Evolutionary conservation across 2,113 vertebrate species (phyloP), one percentile per base, ranked within the genome.

Genomic region (Elephas maximus): DNA sequence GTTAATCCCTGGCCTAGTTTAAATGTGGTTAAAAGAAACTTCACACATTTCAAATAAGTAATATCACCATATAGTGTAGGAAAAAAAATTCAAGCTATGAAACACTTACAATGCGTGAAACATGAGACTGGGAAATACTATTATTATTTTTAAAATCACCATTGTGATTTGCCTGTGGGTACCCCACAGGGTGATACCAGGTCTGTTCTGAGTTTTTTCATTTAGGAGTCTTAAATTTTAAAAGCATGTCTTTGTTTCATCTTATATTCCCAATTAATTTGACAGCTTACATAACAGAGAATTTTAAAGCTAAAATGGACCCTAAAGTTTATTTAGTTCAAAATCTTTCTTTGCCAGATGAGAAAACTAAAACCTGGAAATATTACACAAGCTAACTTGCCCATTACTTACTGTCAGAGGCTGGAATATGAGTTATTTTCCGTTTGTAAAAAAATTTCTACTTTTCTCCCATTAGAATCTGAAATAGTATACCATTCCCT

Each of bases 341-440:
- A 18, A 0, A 4, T 23, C 48, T 62, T n/a, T 14, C 23, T 53
- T 48, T 62, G 20, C 33, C 33, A 20, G 10, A 23, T 30, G 60
- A 86, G 33, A 77, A 77, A n/a, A 28, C 9, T 18, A 37, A 45
- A 87, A 63, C 17, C 82, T 51, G 26, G 24, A 45, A 1, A 1
- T 10, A 2, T 8, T 10, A 1, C 11, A 3, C 1, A 5, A 45
- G 20, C 8, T 10, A 5, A 12, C n/a, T 9, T 2, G 18, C 12
- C 1, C 24, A 1, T 3, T 7, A 5, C 21, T 21, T 1, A 23
- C 15, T 8, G 11, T 28, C 45, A 24, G n/a, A 26, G 23, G 60
- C 10, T 65, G 28, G 33, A 24, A 62, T 21, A 5, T 6, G 28
- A 57, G 28, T 41, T 41, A 44, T 33, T 41, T 6, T 17, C 28